Conservation (phyloP, 2,113 vertebrate species). For the Notiomystis cincta region DNA sequence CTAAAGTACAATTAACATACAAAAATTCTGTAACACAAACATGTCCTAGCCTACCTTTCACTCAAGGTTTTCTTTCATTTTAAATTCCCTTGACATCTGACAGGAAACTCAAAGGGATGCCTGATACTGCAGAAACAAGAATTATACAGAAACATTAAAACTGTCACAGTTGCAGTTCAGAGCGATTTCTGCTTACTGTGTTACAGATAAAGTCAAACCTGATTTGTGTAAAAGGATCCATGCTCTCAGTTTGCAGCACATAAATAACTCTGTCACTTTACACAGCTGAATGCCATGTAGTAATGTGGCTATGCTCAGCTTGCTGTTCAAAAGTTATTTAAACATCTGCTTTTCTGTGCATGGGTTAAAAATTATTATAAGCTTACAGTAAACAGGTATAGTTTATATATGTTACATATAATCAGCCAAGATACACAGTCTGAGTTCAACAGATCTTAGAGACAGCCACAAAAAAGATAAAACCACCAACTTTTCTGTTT, state of each 20-base stretch:
- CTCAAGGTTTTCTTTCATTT: not conserved
- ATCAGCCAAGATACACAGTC: not conserved
- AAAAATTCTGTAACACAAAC: not conserved
- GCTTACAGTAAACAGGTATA: not conserved
- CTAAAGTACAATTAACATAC: not conserved
- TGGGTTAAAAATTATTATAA: not conserved
- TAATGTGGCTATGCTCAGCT: fast-evolving
- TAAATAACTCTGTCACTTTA: not conserved
- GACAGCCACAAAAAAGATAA: not conserved
- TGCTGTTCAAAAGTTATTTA: not conserved
- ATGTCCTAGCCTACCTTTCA: not conserved
- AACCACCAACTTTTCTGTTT: not conserved
- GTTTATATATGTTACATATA: not conserved
- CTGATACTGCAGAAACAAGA: not conserved
- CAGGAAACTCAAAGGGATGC: not conserved
- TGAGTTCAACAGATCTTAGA: not conserved
- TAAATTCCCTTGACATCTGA: not conserved
- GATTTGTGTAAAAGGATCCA: too few species aligned
- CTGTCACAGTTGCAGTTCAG: not conserved
- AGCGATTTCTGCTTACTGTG: not conserved
- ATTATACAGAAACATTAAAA: not conserved
- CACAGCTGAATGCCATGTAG: not conserved
- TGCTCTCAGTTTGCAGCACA: not conserved
- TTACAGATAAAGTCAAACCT: not conserved
- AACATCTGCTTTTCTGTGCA: not conserved